Conservation (phyloP, 2,797 vertebrate genomes). For the Syndactyla subalaris region DNA sequence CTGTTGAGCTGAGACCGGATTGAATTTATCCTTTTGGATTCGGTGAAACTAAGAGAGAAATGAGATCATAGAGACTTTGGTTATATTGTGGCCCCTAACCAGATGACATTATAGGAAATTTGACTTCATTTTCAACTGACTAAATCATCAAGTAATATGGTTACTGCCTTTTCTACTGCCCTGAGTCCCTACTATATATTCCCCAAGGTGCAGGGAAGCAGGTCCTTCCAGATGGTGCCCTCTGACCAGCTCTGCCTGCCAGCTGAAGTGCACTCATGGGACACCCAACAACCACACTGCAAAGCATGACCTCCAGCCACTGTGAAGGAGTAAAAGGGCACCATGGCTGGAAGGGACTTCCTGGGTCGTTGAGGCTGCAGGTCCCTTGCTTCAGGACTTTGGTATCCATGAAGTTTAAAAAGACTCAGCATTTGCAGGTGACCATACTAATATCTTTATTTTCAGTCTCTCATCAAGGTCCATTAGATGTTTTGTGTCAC, state of each 20-base stretch:
- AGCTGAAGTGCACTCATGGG: not conserved
- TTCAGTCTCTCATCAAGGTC: not conserved
- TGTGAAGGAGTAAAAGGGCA: not conserved
- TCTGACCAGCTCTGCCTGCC: not conserved
- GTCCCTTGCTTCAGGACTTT: not conserved
- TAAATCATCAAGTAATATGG: not conserved
- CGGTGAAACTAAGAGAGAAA: not conserved
- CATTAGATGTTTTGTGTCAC: not conserved
- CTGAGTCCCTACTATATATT: not conserved
- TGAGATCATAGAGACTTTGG: not conserved
- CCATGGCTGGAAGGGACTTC: not conserved
- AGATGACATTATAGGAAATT: not conserved
- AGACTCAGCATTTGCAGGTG: not conserved
- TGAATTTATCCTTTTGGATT: not conserved
- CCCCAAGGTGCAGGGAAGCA: not conserved
- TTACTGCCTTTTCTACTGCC: not conserved
- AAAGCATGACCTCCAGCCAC: not conserved
- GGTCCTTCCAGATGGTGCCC: not conserved
- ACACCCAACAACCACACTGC: not conserved
- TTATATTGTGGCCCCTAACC: not conserved
- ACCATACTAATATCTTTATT: not conserved
- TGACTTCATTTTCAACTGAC: not conserved
- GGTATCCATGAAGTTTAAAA: not conserved
- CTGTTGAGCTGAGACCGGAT: not conserved
- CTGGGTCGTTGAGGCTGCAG: not conserved